Base-by-base conservation (phyloP, 2,888 invertebrate genomes). In the Thecocarcelia acutangulata region DNA sequence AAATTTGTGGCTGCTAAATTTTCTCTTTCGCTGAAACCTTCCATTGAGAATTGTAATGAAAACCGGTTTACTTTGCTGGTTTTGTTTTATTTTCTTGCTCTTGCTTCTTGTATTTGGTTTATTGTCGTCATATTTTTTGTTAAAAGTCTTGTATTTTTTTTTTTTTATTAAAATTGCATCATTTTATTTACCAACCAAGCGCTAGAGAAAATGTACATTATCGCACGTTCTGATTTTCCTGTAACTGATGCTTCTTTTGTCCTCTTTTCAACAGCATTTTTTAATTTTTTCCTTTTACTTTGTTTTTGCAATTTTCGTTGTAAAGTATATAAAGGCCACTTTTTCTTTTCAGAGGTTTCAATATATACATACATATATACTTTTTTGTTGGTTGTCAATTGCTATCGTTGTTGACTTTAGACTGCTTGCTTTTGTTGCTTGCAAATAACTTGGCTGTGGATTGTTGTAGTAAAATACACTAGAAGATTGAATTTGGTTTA, bases 1-100 rank as follows among this genome's bases (percentile, higher is more conserved):
- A 70, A 70, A 61, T 82, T 70, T 82, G 77, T 81, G 63, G 46
- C 15, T 82, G 75, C 68, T 63, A 21, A 63, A 21, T 69, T 24
- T 15, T 40, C 13, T 15, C 37, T 52, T 42, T 50, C 2, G 50
- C 19, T 28, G 59, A 52, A 70, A 50, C 40, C 24, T 64, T 70
- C 58, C 13, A 17, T 40, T 50, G 15, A 9, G 48, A 6, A 56
- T 68, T 33, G 42, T 40, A 72, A 68, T 66, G 46, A 37, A 52
- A 72, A 13, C 19, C 52, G 48, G 46, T 50, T 80, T 59, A 33
- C 24, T 40, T 63, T 56, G 1, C 33, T 6, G 3, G 4, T 33
- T 33, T 33, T 33, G 6, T 8, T 33, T 33, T n/a, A 24, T 64
- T 72, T 63, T 59, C 56, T 33, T 59, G 3, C 13, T 50, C 46